These are phyloP conservation scores for Chydorus sphaericus DNA, from an alignment of 2,888 invertebrate genomes.

Conservation along the genomic window DNA sequence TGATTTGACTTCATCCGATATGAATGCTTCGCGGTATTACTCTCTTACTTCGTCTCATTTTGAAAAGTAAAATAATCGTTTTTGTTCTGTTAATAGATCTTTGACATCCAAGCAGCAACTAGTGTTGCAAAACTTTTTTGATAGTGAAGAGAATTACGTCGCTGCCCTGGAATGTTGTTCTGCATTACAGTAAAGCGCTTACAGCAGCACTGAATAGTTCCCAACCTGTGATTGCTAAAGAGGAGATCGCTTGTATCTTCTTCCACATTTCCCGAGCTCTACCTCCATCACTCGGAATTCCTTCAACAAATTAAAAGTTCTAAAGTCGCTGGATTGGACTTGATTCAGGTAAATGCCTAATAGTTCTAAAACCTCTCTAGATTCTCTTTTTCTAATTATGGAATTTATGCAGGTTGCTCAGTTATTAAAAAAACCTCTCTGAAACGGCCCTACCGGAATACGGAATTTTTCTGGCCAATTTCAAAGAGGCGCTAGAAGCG, in stretches of 20 bases:
- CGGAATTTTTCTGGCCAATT: slow-evolving; percentile 81
- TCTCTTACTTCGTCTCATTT: no score
- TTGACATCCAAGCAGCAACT: background rate
- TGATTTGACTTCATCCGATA: no score
- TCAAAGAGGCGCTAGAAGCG: slow-evolving; percentile 78
- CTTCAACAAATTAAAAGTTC: slow-evolving; percentile 52
- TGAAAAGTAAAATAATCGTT: no score
- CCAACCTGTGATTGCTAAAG: slow-evolving; percentile 74
- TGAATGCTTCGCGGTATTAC: no score
- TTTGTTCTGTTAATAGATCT: background rate
- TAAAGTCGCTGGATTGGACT: slow-evolving; percentile 55
- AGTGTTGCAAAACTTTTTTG: slow-evolving; percentile 52
- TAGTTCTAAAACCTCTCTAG: slow-evolving; percentile 46
- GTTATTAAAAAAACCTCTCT: background rate
- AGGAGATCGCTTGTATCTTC: slow-evolving; percentile 80
- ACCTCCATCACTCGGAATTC: slow-evolving; percentile 66
- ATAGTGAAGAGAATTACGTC: slow-evolving; percentile 79
- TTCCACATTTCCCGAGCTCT: slow-evolving; percentile 81
- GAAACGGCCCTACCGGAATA: slow-evolving; percentile 71
- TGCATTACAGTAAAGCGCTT: slow-evolving; percentile 83
- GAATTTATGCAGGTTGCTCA: slow-evolving; percentile 10
- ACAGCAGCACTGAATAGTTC: slow-evolving; percentile 74
- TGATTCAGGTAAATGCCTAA: slow-evolving; percentile 64
- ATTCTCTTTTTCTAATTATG: no score
- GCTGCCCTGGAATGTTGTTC: slow-evolving; percentile 76